Evolutionary conservation across 2,888 invertebrate species (phyloP).

Genomic region (Orthosia cruda): DNA sequence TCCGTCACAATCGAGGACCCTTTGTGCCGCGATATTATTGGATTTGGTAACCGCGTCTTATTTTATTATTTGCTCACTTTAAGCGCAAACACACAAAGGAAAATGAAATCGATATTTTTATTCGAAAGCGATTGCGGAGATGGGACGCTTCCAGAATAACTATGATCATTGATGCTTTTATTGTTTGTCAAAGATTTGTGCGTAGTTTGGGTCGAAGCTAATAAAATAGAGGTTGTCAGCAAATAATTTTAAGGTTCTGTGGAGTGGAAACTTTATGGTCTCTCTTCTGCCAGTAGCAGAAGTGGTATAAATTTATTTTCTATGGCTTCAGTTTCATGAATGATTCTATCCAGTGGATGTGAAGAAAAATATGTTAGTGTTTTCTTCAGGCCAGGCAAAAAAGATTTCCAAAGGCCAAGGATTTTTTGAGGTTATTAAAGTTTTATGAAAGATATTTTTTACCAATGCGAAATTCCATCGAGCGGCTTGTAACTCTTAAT

Average conservation of each 20-base stretch:
- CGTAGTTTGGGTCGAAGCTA: slow-evolving; percentile 39
- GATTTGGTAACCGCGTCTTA: slow-evolving; percentile 78
- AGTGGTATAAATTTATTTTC: slow-evolving; percentile 2
- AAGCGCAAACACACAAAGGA: slow-evolving; percentile 76
- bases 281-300: slow-evolving; percentile 7
- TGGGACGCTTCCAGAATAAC: slow-evolving; percentile 75
- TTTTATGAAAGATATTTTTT: too few relatives aligned
- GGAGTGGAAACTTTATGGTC: slow-evolving; percentile 41
- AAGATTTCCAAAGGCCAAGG: too few relatives aligned
- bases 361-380: too few relatives aligned
- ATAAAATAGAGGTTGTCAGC: slow-evolving; percentile 48
- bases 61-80: slow-evolving; percentile 78
- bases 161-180: slow-evolving; percentile 68
- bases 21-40: slow-evolving; percentile 80
- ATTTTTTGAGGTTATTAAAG: too few relatives aligned
- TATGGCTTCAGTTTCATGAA: slow-evolving; percentile 5
- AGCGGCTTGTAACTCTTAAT: too few relatives aligned
- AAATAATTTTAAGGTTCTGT: slow-evolving; percentile 55
- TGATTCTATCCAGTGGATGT: neutral
- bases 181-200: slow-evolving; percentile 43
- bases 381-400: too few relatives aligned
- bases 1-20: slow-evolving; percentile 77
- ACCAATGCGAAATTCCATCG: too few relatives aligned
- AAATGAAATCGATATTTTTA: slow-evolving; percentile 81
- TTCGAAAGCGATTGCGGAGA: slow-evolving; percentile 70